Base-by-base conservation (phyloP, 2,797 vertebrate species). In the Centroberyx gerrardi region DNA sequence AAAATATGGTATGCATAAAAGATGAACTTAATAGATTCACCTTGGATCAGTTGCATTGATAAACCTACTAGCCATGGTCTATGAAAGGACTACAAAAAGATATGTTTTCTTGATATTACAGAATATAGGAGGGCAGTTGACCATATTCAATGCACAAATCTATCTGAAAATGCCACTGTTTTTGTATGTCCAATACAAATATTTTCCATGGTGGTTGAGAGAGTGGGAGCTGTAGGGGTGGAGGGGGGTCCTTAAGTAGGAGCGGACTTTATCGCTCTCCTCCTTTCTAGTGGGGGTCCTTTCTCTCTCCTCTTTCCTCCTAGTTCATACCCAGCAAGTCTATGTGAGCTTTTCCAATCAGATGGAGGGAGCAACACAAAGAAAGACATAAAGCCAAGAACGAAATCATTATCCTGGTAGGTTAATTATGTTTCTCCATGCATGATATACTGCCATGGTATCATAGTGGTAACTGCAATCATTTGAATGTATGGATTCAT, bases 221-320 rank as follows among this genome's bases (percentile, higher is more conserved):
- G 65, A 89, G 87, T 84, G 83, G 83, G 85, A 90, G 81, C 81
- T 88, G 79, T 76, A 82, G 89, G 87, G 85, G 86, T 89, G 90
- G 87, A 87, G 66, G 74, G 76, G 87, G 88, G 85, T 83, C 82
- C 87, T 92, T 94, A 93, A 94, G 91, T 92, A 92, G 85, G 76
- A 87, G 89, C 82, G 59, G 80, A 90, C 86, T 90, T 91, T 83
- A 90, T 91, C 83, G 84, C 91, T 90, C 85, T 84, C 84, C 87
- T 92, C 81, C 88, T 91, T 89, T 91, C 85, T 90, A 91, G 88
- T 88, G 71, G 81, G 78, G 73, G 78, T 90, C 85, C 87, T 90
- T 88, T 87, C 86, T 87, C 81, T 84, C 85, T 85, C 80, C 80
- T 88, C 82, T 83, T 84, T 76, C 86, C 83, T 76, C 73, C 80